These are phyloP conservation scores for Papilio gigon DNA, from an alignment of 2,888 invertebrate genomes.

Conservation along the genomic window DNA sequence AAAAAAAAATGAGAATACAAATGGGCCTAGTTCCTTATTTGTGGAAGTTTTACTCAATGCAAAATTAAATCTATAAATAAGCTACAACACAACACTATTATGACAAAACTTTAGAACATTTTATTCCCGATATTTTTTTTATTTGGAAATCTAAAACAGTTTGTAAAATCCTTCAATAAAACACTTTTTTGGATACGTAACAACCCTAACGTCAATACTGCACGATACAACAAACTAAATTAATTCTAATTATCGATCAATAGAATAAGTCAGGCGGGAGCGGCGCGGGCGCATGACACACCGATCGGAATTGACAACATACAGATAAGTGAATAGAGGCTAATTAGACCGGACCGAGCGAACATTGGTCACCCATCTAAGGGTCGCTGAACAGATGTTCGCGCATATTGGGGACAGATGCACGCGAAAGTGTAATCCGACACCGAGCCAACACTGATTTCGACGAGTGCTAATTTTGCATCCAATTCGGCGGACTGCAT, in stretches of 20 bases:
- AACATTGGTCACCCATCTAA: conserved; percentile 64
- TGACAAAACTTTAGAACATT: background rate
- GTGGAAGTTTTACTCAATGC: background rate
- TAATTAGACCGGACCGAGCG: conserved; percentile 68
- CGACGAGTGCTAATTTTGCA: conserved; percentile 56
- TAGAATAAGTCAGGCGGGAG: conserved; percentile 57
- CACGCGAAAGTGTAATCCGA: conserved; percentile 59
- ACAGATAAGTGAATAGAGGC: conserved; percentile 75
- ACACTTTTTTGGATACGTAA: background rate
- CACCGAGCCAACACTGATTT: conserved; percentile 48
- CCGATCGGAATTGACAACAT: conserved; percentile 69
- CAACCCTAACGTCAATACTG: conserved; percentile 31
- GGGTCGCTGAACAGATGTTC: conserved; percentile 69
- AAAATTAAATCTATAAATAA: too few species aligned
- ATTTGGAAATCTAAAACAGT: too few species aligned
- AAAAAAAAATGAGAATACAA: background rate
- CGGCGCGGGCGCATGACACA: conserved; percentile 57
- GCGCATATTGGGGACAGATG: conserved; percentile 70
- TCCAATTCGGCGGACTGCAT: conserved; percentile 26
- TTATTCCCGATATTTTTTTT: background rate
- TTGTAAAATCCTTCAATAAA: too few species aligned
- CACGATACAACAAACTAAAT: conserved; percentile 52
- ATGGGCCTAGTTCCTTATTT: background rate
- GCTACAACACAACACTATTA: too few species aligned
- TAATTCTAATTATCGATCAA: conserved; percentile 63